Evolutionary conservation across 2,797 vertebrate genomes (phyloP), one percentile per base, ranked within the genome.

Genomic region (Lithobates sylvaticus): DNA sequence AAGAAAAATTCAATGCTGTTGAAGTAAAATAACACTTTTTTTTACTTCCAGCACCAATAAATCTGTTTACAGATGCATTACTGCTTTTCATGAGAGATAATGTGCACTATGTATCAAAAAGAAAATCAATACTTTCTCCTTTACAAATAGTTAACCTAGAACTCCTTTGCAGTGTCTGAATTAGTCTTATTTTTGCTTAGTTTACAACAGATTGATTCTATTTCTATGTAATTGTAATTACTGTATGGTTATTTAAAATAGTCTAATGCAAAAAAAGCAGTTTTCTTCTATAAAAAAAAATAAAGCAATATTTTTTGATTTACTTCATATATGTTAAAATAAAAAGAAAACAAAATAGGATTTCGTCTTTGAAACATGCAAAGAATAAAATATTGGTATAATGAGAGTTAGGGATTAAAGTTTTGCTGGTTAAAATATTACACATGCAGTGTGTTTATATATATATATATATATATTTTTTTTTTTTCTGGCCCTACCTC

Each of bases 31-130:
- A 94, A 94, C 89, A 91, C 84, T 88, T 89, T 89, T 90, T 39
- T 91, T 88, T 89, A 90, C 83, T 91, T 83, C 90, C 87, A 91
- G 89, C 90, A 89, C 89, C 89, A 93, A 93, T 94, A 95, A 93
- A 95, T 95, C 93, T 94, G 90, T 91, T 95, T 94, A 95, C 93
- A 94, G 94, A 94, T 94, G 90, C 93, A 94, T 95, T 94, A 89
- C 92, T 92, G 91, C 93, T 94, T 94, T 95, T 94, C 93, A 93
- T 93, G 92, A 91, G 91, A 93, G 90, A 93, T 95, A 94, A 94
- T 95, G 95, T 94, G 94, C 92, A 91, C 93, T 91, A 93, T 94
- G 93, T 94, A 94, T 95, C 94, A 95, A 95, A 94, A 93, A 90
- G 87, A 93, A 95, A 94, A 95, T 95, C 94, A 93, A 95, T 95